Evolutionary conservation across 2,113 vertebrate genomes (phyloP).

Genomic region (Notarius quadriscutis): DNA sequence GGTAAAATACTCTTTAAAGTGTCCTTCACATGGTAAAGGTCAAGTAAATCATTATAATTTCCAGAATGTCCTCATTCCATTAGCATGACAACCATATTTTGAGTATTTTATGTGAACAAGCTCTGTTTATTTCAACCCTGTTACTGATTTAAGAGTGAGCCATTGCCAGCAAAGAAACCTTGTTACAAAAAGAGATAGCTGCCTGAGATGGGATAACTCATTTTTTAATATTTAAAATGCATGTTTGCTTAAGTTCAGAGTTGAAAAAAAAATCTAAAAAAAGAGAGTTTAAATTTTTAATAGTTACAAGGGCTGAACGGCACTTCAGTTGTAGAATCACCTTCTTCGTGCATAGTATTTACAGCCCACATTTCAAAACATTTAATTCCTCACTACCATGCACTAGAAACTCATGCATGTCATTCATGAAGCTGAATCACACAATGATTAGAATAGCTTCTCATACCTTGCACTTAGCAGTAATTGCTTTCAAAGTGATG

Average conservation of each 20-base stretch:
- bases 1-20: background rate
- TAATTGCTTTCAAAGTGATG: conserved; percentile 44
- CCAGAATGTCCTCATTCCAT: background rate
- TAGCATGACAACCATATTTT: background rate
- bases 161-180: background rate
- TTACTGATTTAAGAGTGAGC: background rate
- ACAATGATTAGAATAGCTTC: conserved; percentile 34
- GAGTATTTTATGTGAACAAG: background rate
- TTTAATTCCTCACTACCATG: background rate
- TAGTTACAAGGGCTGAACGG: background rate
- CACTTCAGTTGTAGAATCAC: background rate
- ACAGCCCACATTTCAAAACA: background rate
- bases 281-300: background rate
- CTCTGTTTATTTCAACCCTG: background rate
- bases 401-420: background rate
- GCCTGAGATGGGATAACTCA: background rate
- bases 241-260: background rate
- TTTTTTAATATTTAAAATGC: background rate
- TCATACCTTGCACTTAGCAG: conserved; percentile 33
- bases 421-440: conserved; percentile 9
- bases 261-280: background rate
- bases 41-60: background rate
- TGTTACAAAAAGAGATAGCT: background rate
- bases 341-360: background rate
- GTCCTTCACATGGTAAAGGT: background rate